Percentiles rank a stretch among this genome's conserved stretches.
Conservation (phyloP, 1,140 invertebrate species). For the Brachionus angularis region DNA sequence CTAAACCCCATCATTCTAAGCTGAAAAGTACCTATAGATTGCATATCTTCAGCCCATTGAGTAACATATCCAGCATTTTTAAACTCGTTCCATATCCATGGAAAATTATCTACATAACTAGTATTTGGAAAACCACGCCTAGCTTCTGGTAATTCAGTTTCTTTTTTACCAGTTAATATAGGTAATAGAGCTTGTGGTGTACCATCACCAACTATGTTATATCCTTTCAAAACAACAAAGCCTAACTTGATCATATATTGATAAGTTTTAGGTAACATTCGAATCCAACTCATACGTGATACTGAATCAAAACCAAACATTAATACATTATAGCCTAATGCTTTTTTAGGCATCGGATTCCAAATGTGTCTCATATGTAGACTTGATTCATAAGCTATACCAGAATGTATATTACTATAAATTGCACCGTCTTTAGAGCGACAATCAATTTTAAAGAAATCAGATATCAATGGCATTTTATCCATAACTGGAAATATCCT, state of each 20-base stretch:
- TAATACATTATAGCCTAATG: constrained; percentile 69
- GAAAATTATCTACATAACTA: constrained; percentile 68
- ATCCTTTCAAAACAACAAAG: constrained; percentile 29
- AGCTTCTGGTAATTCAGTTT: constrained; percentile 78
- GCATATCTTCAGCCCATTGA: constrained; percentile 79
- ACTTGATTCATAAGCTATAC: constrained; percentile 47
- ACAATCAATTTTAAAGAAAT: constrained; percentile 52
- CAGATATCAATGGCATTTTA: constrained; percentile 47
- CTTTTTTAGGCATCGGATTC: constrained; percentile 59
- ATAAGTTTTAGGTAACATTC: constrained; percentile 77
- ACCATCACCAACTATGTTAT: constrained; percentile 47
- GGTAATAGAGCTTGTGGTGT: constrained; percentile 59
- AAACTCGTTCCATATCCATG: constrained; percentile 61
- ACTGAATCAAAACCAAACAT: constrained; percentile 88
- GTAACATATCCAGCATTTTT: constrained; percentile 65
- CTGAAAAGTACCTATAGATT: constrained; percentile 78
- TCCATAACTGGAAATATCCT: constrained; percentile 45
- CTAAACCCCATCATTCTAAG: constrained; percentile 83
- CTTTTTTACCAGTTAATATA: constrained; percentile 77
- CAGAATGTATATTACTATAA: constrained; percentile 52
- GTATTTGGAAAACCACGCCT: constrained; percentile 70
- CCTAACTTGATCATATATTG: constrained; percentile 66
- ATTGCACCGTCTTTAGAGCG: constrained; percentile 47
- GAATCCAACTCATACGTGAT: constrained; percentile 76
- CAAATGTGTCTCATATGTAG: constrained; percentile 58